Percentiles rank a stretch among this genome's conserved stretches.
Conservation (phyloP, 2,797 vertebrate genomes). For the Neosilurus mollespiculum region DNA sequence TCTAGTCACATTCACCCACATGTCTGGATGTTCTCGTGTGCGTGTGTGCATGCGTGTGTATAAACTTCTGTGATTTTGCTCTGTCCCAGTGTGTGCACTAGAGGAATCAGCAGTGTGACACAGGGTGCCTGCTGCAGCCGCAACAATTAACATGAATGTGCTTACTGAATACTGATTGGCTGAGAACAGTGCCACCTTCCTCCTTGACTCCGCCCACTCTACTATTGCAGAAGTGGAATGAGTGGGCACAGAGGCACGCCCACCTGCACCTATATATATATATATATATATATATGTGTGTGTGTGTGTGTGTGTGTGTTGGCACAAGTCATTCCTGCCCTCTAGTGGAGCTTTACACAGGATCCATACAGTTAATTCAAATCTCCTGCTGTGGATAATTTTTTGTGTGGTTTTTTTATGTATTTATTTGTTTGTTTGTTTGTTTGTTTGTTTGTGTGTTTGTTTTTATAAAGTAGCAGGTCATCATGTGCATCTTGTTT, state of each 20-base stretch:
- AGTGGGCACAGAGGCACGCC: constrained; percentile 49
- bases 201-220: constrained; percentile 43
- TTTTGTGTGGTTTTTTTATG: no score
- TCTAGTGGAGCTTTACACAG: constrained; percentile 58
- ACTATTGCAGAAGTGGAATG: constrained; percentile 55
- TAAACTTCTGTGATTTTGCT: constrained; percentile 21
- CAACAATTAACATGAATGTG: constrained; percentile 74
- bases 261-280: constrained; percentile 17
- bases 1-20: constrained; percentile 44
- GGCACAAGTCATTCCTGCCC: constrained; percentile 48
- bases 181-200: constrained; percentile 29
- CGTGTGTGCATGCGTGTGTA: constrained; percentile 31
- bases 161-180: constrained; percentile 65
- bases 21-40: constrained; percentile 38
- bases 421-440: no score
- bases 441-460: no score
- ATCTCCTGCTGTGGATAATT: neutral
- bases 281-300: neutral
- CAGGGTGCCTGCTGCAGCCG: constrained; percentile 62
- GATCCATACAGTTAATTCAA: constrained; percentile 6
- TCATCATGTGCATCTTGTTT: constrained; percentile 4
- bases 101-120: constrained; percentile 56
- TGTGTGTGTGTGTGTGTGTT: neutral
- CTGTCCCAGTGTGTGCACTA: constrained; percentile 7
- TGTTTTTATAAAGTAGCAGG: neutral